Evolutionary conservation across 2,888 invertebrate genomes (phyloP), one percentile per base, ranked within the genome.

Genomic region (Cheiracanthium punctorium): DNA sequence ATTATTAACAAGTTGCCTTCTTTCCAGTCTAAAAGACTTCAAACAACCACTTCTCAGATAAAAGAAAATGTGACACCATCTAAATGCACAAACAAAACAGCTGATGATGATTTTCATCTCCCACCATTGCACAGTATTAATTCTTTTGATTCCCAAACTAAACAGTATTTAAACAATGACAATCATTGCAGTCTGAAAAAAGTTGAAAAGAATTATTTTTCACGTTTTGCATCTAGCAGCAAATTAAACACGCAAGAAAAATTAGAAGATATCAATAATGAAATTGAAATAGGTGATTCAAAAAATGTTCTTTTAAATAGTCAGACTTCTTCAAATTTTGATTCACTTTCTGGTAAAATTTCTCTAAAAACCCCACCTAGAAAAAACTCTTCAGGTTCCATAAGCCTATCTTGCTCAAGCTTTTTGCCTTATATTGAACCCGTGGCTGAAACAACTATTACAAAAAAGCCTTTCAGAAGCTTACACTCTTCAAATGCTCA

Each of bases 381-480:
- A 0, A 70, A 74, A 43, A 41, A n/a, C 69, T 30, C 79, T 8
- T 1, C 29, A 30, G 71, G 58, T 24, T n/a, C 24, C 7, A 58
- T 37, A 24, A 58, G 41, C 14, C 67, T 24, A 17, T 58, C 70
- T 10, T 73, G 82, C 71, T 79, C 84, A 84, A 84, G 32, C 72
- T 80, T 79, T 80, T 32, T 85, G 79, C 85, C 85, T 71, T 85
- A 85, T 43, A 73, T 85, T 20, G 58, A 77, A 29, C 69, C 85
- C 12, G 43, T 64, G 12, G 75, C 58, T n/a, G 58, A 69, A 41
- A 32, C 72, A 33, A 64, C 32, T 12, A 33, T 76, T 14, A 58
- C n/a, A 48, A 29, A 30, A 70, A 33, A 65, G 37, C 48, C 41
- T 43, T 20, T 37, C 20, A 33, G n/a, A 28, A 69, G n/a, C 20